phyloP scores from a whole-genome alignment of 1,140 invertebrate species.

The Lethocerus indicus region DNA sequence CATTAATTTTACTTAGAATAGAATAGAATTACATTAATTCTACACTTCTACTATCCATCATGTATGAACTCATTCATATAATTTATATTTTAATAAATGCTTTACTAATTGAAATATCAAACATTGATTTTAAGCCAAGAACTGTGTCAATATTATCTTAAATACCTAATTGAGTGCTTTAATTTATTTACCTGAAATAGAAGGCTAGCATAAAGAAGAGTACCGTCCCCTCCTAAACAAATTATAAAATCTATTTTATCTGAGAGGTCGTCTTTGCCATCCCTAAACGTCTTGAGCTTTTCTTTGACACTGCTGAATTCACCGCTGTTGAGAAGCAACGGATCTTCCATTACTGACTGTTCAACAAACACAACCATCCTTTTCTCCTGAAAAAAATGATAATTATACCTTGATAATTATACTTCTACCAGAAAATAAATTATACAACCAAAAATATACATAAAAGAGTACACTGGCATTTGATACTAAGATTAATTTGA shows the following conservation, averaged over 20 bases:
- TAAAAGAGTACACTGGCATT: too few species aligned
- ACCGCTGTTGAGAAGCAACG: slow-evolving; percentile 46
- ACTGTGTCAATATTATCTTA: too few species aligned
- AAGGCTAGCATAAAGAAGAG: slow-evolving; percentile 82
- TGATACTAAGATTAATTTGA: too few species aligned
- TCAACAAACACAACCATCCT: slow-evolving; percentile 91
- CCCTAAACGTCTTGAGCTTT: slow-evolving; percentile 76
- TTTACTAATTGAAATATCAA: too few species aligned
- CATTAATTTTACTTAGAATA: too few species aligned
- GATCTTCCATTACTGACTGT: slow-evolving; percentile 70
- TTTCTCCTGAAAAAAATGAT: slow-evolving; percentile 50
- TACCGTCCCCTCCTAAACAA: slow-evolving; percentile 92
- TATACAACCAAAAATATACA: too few species aligned
- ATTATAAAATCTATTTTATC: slow-evolving; percentile 95
- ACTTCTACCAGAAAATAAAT: slow-evolving; percentile 4
- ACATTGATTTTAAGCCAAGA: too few species aligned
- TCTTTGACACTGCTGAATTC: slow-evolving; percentile 54
- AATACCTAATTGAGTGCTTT: too few species aligned
- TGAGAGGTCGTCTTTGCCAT: slow-evolving; percentile 72
- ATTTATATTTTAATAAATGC: too few species aligned
- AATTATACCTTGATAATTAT: slow-evolving; percentile 5
- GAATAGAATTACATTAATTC: too few species aligned
- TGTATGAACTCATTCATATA: too few species aligned
- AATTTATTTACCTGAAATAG: slow-evolving; percentile 58
- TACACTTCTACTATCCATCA: too few species aligned